phyloP scores from a whole-genome alignment of 2,797 vertebrate genomes.

The Notolabrus celidotus region DNA sequence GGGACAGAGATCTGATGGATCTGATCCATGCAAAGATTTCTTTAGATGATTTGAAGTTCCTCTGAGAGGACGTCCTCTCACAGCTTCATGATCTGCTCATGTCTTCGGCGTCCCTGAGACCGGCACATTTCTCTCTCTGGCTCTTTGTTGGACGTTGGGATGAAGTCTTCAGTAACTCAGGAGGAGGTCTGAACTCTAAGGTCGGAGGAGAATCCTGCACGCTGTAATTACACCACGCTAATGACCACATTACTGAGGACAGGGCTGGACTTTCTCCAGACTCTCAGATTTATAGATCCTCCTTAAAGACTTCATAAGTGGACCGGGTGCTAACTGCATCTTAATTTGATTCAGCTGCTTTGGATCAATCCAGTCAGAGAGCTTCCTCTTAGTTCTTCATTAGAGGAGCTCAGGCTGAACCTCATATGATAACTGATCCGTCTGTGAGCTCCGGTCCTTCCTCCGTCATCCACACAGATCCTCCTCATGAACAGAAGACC shows the following conservation, averaged over 20 bases:
- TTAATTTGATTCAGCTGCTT: constrained; percentile 36
- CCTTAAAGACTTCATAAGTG: constrained; percentile 11
- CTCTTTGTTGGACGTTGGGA: no score
- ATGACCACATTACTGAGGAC: background rate
- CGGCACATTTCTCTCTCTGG: no score
- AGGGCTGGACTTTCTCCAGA: constrained; percentile 2
- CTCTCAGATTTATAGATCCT: constrained; percentile 10
- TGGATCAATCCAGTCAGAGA: constrained; percentile 33
- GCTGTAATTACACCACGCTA: background rate
- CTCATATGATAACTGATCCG: constrained; percentile 21
- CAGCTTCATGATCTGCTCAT: no score
- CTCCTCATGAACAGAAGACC: constrained; percentile 22
- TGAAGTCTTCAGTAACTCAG: constrained; percentile 11
- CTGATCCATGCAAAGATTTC: no score
- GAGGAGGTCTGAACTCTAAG: no score
- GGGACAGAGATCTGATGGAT: no score
- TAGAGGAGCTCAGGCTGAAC: constrained; percentile 30
- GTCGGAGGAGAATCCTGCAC: background rate
- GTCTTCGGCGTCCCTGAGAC: no score
- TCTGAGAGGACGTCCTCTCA: no score
- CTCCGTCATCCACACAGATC: constrained; percentile 38
- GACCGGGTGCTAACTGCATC: constrained; percentile 20
- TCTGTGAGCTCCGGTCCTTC: constrained; percentile 23
- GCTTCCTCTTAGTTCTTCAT: constrained; percentile 32
- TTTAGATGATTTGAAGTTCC: no score